Evolutionary conservation across 2,797 vertebrate genomes (phyloP).

Genomic region (Pelodytes ibericus): DNA sequence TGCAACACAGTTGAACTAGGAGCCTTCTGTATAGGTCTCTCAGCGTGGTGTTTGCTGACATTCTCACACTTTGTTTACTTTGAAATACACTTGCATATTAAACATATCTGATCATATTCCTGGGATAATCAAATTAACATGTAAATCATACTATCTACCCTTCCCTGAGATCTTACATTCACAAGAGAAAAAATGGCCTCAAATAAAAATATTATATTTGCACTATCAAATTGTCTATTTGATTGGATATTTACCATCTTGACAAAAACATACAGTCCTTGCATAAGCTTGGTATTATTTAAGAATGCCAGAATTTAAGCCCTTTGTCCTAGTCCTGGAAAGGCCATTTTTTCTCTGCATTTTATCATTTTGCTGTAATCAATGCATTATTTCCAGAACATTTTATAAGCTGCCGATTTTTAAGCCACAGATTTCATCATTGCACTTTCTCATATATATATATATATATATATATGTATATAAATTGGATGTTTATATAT

Average conservation of each 20-base stretch:
- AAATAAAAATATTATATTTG: neutral
- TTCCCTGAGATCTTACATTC: constrained; percentile 12
- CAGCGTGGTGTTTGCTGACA: too few species aligned
- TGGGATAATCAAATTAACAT: constrained; percentile 33
- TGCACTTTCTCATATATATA: too few species aligned
- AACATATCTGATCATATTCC: constrained; percentile 29
- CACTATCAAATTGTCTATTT: neutral
- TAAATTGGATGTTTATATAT: neutral
- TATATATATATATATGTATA: too few species aligned
- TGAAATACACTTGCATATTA: constrained; percentile 15
- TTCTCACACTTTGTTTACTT: neutral
- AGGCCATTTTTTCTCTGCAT: constrained; percentile 40
- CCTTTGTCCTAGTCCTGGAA: neutral
- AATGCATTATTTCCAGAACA: neutral
- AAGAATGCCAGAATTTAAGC: too few species aligned
- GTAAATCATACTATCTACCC: constrained; percentile 38
- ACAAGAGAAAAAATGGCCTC: constrained; percentile 47
- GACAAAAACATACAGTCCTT: too few species aligned
- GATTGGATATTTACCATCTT: too few species aligned
- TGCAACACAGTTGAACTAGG: too few species aligned
- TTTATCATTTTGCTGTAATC: neutral
- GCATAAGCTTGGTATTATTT: too few species aligned
- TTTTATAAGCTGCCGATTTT: neutral
- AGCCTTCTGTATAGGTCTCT: too few species aligned
- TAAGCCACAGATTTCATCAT: constrained; percentile 1